Evolutionary conservation across 2,888 invertebrate species (phyloP), one percentile per base, ranked within the genome.

Genomic region (Chymomyza amoena): DNA sequence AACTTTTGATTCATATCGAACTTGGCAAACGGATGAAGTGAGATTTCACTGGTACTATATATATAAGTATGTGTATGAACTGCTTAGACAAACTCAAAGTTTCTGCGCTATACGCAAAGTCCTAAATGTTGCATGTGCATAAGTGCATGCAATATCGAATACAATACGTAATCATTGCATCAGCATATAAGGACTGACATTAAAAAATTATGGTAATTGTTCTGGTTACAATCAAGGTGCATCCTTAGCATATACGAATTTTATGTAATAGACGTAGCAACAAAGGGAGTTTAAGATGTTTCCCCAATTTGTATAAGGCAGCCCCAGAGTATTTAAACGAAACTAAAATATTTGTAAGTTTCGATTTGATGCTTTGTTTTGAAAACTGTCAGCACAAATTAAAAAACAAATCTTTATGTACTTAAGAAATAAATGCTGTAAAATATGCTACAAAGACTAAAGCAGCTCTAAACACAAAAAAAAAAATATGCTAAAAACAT

Each of bases 1-100:
- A 86, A 84, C 73, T 70, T 77, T 86, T 86, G 81, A 87, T 85
- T 87, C 83, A 83, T 83, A 83, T 83, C 83, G 83, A 87, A 78
- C 87, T 70, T 66, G 71, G 70, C 76, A 74, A 74, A 65, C 77
- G 65, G 68, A 25, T 57, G 15, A 25, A n/a, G 16, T 20, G 54
- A 54, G 18, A 54, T 54, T 51, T 16, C 66, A 80, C 74, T 71
- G 39, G 20, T 66, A 69, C 69, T 52, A 76, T 65, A 76, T 65
- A 76, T 54, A 59, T 45, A 62, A 7, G 36, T 18, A 68, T 39
- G 57, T 57, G 36, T 36, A 51, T 15, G 36, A 13, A 61, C 39
- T 62, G 68, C 76, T 65, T 66, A 63, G 69, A 45, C n/a, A 64
- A 51, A 68, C 63, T 61, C 39, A 61, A 68, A 70, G 67, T 80